phyloP scores from a whole-genome alignment of 2,888 invertebrate genomes.

The Philonicus albiceps region DNA sequence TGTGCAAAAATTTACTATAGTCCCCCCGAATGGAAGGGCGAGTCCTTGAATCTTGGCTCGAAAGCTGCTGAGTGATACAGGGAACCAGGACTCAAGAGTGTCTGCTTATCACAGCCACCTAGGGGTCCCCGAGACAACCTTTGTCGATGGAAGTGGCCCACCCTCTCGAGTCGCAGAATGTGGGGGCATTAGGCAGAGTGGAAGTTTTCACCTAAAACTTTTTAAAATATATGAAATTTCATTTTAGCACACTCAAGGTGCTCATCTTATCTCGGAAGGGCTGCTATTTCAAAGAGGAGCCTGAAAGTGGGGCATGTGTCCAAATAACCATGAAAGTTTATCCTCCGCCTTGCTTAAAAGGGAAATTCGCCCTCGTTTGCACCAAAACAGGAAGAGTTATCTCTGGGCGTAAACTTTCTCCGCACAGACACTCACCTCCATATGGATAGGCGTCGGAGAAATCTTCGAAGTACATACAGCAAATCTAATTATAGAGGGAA shows the following conservation, averaged over 20 bases:
- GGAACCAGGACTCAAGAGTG: not conserved
- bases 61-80: not conserved
- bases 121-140: not conserved
- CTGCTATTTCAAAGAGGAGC: constrained; percentile 25
- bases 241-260: constrained; percentile 35
- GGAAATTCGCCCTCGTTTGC: constrained; percentile 9
- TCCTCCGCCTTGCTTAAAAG: constrained; percentile 3
- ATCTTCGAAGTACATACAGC: constrained; percentile 27
- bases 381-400: constrained; percentile 34
- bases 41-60: not conserved
- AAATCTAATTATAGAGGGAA: constrained; percentile 40
- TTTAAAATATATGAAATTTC: constrained; percentile 39
- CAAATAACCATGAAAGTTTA: constrained; percentile 13
- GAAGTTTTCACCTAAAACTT: constrained; percentile 34
- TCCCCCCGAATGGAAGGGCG: not conserved
- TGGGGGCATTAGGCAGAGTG: not conserved
- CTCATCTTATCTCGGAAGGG: constrained; percentile 21
- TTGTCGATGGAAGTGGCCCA: not conserved
- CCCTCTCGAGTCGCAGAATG: not conserved
- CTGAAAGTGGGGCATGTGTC: constrained; percentile 19
- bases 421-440: not conserved
- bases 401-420: constrained; percentile 16
- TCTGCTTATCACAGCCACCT: not conserved
- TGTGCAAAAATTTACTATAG: not conserved
- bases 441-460: constrained; percentile 10